A percentile compares a stretch with the other conserved stretches of the same genome.
These are phyloP conservation scores for Illadopsis cleaveri DNA, from an alignment of 2,113 vertebrate genomes.

Conservation along the genomic window DNA sequence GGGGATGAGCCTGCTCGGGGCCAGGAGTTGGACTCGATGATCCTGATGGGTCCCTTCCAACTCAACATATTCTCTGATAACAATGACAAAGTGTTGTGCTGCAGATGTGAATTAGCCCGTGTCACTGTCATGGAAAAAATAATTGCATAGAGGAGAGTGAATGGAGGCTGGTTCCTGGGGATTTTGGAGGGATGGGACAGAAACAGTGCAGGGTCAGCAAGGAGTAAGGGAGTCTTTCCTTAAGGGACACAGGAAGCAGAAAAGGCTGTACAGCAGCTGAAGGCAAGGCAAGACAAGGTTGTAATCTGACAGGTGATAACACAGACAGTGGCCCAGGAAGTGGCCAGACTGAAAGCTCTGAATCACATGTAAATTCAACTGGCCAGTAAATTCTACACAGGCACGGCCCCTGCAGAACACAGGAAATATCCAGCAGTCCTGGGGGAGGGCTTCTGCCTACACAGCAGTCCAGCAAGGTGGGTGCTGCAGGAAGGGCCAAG, in stretches of 20 bases:
- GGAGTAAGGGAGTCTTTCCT: background rate
- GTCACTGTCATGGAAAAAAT: background rate
- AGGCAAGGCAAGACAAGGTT: accelerated
- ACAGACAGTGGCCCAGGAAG: background rate
- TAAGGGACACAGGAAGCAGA: background rate
- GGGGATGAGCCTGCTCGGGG: background rate
- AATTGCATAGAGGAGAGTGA: background rate
- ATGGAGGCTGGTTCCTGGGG: background rate
- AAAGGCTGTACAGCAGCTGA: background rate
- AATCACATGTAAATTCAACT: background rate
- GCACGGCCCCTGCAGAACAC: background rate
- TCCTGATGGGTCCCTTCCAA: background rate
- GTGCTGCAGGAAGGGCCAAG: background rate
- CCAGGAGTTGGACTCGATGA: background rate
- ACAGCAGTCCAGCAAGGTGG: background rate
- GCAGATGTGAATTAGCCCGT: background rate
- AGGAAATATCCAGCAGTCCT: background rate
- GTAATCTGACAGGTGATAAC: background rate
- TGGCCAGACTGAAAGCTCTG: background rate
- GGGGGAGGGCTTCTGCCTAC: background rate
- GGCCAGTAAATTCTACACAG: background rate
- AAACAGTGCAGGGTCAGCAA: background rate
- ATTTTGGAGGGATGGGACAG: background rate
- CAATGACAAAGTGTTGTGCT: background rate
- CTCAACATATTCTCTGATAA: background rate